Conservation (phyloP, 2,113 vertebrate species). For the Diadophis punctatus region DNA sequence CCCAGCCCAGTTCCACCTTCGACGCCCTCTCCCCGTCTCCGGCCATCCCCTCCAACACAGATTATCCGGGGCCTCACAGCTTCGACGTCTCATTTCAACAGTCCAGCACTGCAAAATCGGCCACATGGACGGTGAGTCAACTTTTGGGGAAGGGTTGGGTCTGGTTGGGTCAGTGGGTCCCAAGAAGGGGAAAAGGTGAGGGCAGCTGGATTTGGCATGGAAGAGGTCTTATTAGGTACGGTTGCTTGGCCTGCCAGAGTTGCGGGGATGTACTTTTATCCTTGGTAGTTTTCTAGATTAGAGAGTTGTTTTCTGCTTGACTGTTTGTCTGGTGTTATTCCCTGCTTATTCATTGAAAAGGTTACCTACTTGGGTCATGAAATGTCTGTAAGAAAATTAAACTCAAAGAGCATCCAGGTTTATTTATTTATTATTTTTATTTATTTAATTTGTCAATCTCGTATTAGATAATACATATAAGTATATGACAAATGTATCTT, state of each 20-base stretch:
- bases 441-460: no score
- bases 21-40: constrained; percentile 93
- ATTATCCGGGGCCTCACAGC: constrained; percentile 95
- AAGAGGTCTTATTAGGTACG: fast-evolving
- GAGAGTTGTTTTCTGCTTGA: no score
- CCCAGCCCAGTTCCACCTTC: constrained; percentile 97
- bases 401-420: no score
- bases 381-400: no score
- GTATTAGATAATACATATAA: no score
- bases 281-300: no score
- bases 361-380: no score
- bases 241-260: background rate
- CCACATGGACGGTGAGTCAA: constrained; percentile 96
- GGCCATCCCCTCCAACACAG: constrained; percentile 98
- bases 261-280: no score
- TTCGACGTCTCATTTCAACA: constrained; percentile 99
- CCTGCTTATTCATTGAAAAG: no score
- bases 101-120: constrained; percentile 97
- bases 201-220: background rate
- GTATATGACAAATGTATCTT: no score
- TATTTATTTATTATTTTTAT: no score
- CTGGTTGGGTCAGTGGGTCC: background rate
- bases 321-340: no score
- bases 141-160: fast-evolving
- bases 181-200: background rate